Evolutionary conservation across 2,797 vertebrate species (phyloP), one percentile per base, ranked within the genome.

Genomic region (Sebastes baramenuke): DNA sequence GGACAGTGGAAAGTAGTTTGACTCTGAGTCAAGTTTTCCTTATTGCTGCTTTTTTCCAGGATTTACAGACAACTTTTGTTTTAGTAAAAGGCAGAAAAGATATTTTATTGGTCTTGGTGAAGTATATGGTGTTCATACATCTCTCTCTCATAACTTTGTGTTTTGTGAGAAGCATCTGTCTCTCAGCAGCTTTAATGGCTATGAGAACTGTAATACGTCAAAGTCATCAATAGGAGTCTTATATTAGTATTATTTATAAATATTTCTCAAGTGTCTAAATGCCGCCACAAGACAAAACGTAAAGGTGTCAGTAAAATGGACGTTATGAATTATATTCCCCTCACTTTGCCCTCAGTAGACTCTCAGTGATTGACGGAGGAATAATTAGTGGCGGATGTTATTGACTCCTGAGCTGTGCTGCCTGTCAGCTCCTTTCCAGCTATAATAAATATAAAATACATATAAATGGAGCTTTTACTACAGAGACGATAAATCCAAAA

Each of bases 311-410:
- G 67, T 64, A 11, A 74, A 62, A 75, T 20, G 25, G 58, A 24
- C 24, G 8, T 29, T 65, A 22, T 69, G 54, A 81, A 71, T 62
- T 8, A 67, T 29, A 25, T 54, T 56, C 7, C 6, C 11, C 56
- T 75, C 72, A 18, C 55, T 66, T 59, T 64, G 49, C 69, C 66
- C 59, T 52, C 59, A 32, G 46, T 34, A 2, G 67, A 34, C n/a
- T 66, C 59, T 20, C 49, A 16, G 36, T 87, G 83, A 88, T 29
- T 78, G 77, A 81, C 81, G 71, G 68, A n/a, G 16, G 64, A 22
- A 11, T 27, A 81, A 83, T 80, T 27, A 79, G 68, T 10, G 8
- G 42, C 59, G 27, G 30, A 56, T 81, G 42, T 72, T 79, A 64
- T 75, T 65, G 70, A 87, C 84, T 75, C 25, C 46, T 10, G 42